These are phyloP conservation scores for Phainopepla nitens DNA, from an alignment of 2,113 vertebrate species.

Conservation along the genomic window DNA sequence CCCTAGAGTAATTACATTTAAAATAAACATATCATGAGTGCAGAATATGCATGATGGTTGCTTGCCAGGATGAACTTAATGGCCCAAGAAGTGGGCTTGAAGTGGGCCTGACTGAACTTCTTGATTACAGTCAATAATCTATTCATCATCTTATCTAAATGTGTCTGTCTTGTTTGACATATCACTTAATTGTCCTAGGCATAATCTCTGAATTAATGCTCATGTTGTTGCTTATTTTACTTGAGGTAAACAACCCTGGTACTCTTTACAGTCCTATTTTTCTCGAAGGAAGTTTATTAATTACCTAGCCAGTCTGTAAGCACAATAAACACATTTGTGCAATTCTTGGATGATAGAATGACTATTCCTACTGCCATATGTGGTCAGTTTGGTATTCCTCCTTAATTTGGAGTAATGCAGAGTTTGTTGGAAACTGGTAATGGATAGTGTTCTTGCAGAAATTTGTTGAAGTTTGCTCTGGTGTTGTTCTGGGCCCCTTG, in stretches of 20 bases:
- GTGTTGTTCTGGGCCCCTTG: neutral
- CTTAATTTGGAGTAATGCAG: neutral
- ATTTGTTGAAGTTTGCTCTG: neutral
- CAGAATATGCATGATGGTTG: neutral
- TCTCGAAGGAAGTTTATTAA: neutral
- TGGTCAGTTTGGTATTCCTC: neutral
- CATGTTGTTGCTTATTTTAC: neutral
- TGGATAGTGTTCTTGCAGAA: neutral
- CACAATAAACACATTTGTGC: neutral
- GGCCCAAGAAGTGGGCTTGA: neutral
- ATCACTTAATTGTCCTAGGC: neutral
- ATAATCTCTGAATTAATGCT: conserved; percentile 11
- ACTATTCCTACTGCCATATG: neutral
- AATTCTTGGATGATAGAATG: neutral
- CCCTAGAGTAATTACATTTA: neutral
- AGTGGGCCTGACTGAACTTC: neutral
- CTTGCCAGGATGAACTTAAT: neutral
- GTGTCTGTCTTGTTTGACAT: neutral
- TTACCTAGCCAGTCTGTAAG: neutral
- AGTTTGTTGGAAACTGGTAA: neutral
- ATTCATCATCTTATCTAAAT: conserved; percentile 16
- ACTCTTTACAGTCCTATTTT: neutral
- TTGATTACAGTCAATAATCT: neutral
- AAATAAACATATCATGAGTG: neutral
- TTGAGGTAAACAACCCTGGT: neutral